A percentile compares a stretch with the other conserved stretches of the same genome.
These are phyloP conservation scores for Mesorhabditis belari DNA, from an alignment of 2,888 invertebrate genomes.

Conservation along the genomic window DNA sequence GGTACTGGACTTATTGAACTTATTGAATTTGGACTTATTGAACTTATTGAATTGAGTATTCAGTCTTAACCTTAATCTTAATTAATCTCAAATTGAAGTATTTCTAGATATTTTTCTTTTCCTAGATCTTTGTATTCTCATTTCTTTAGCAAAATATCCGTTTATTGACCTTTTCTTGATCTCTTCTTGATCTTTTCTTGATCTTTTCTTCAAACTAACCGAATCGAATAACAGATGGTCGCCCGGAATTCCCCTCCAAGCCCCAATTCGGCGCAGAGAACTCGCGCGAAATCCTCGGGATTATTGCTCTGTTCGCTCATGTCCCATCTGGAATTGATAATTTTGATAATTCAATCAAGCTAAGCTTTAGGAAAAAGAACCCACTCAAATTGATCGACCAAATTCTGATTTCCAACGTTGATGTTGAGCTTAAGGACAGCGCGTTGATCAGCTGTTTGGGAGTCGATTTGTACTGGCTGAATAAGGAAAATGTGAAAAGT, in stretches of 20 bases:
- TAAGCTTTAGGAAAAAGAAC: slow-evolving; percentile 31
- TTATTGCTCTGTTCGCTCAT: slow-evolving; percentile 95
- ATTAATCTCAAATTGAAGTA: no score
- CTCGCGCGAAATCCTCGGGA: slow-evolving; percentile 93
- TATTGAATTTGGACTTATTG: no score
- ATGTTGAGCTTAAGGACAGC: slow-evolving; percentile 94
- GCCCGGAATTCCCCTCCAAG: slow-evolving; percentile 97
- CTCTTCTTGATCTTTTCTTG: no score
- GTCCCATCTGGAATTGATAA: slow-evolving; percentile 77
- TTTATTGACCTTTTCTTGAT: no score
- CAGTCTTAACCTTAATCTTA: no score
- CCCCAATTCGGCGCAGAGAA: slow-evolving; percentile 89
- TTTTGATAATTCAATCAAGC: no score
- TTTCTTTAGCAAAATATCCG: no score
- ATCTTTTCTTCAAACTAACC: slow-evolving; percentile 55
- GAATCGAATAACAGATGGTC: slow-evolving; percentile 88
- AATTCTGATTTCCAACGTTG: slow-evolving; percentile 94
- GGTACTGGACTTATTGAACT: no score
- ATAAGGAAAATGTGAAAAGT: not conserved
- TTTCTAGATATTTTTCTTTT: no score
- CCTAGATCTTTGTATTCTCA: no score
- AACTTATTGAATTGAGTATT: no score
- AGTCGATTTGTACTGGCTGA: slow-evolving; percentile 65
- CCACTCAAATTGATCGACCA: slow-evolving; percentile 91
- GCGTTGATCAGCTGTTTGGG: slow-evolving; percentile 77